These are phyloP conservation scores for Leptinotarsa tumamoca DNA, from an alignment of 2,888 invertebrate genomes.

Conservation along the genomic window DNA sequence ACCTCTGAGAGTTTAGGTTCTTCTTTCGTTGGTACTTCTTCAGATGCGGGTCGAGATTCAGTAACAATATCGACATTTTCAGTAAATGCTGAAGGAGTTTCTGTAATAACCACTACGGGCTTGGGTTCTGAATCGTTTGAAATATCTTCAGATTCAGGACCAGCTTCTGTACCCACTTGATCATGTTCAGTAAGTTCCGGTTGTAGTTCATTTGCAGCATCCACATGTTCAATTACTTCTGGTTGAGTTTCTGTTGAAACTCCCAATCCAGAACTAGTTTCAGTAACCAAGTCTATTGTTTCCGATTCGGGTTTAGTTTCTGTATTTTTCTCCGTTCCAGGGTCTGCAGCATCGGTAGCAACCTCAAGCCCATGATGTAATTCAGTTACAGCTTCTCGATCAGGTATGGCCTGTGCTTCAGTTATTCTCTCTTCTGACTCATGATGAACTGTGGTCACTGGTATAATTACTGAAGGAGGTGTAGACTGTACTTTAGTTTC, in stretches of 20 bases:
- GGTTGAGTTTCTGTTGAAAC: background rate
- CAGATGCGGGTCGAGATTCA: background rate
- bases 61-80: background rate
- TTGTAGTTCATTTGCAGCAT: background rate
- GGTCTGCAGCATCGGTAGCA: too few species aligned
- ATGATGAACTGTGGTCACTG: background rate
- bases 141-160: too few species aligned
- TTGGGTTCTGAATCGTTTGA: too few species aligned
- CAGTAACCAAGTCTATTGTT: background rate
- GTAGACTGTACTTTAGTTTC: background rate
- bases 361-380: too few species aligned
- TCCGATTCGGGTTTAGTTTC: background rate
- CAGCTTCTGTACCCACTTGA: background rate
- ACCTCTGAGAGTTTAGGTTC: background rate
- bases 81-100: too few species aligned
- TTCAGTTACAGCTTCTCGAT: background rate
- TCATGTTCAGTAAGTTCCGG: background rate
- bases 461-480: background rate
- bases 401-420: background rate
- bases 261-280: background rate
- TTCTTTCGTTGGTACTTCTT: background rate
- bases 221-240: background rate
- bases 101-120: too few species aligned
- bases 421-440: background rate
- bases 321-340: background rate